Percentiles rank a stretch among this genome's conserved stretches.
These are phyloP conservation scores for Drosophila flavopinicola DNA, from an alignment of 2,888 invertebrate genomes.

Conservation along the genomic window DNA sequence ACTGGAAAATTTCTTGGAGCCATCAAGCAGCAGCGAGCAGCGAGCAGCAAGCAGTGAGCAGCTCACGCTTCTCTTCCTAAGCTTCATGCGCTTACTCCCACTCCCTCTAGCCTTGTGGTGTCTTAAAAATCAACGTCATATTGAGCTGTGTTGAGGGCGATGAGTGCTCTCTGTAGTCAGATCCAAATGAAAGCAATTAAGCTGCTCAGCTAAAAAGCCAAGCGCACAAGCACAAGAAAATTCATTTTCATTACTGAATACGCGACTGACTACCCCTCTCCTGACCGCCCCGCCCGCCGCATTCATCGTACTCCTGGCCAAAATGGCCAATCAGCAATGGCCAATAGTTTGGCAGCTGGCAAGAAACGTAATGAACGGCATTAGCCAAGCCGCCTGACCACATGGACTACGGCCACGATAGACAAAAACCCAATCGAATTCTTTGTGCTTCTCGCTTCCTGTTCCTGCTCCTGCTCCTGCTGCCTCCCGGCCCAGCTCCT, in stretches of 20 bases:
- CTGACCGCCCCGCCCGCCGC: neutral
- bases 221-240: slow-evolving; percentile 42
- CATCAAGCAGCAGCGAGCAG: slow-evolving; percentile 52
- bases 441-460: neutral
- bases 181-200: slow-evolving; percentile 77
- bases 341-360: slow-evolving; percentile 44
- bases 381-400: slow-evolving; percentile 49
- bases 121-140: slow-evolving; percentile 78
- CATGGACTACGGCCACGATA: slow-evolving; percentile 9
- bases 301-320: neutral
- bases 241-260: slow-evolving; percentile 64
- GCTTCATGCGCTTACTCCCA: no score
- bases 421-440: slow-evolving; percentile 15
- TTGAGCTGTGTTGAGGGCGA: slow-evolving; percentile 47
- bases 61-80: neutral
- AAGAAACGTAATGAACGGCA: slow-evolving; percentile 67
- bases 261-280: slow-evolving; percentile 3
- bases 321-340: slow-evolving; percentile 38
- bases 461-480: neutral
- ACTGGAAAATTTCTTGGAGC: slow-evolving; percentile 79
- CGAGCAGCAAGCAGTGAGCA: slow-evolving; percentile 33
- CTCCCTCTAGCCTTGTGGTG: slow-evolving; percentile 5
- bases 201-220: slow-evolving; percentile 46
- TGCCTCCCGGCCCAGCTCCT: neutral
- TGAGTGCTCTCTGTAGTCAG: slow-evolving; percentile 23